A percentile compares a stretch with the other conserved stretches of the same genome.
Evolutionary conservation across 2,797 vertebrate genomes (phyloP).

Genomic region (Mus minutoides): DNA sequence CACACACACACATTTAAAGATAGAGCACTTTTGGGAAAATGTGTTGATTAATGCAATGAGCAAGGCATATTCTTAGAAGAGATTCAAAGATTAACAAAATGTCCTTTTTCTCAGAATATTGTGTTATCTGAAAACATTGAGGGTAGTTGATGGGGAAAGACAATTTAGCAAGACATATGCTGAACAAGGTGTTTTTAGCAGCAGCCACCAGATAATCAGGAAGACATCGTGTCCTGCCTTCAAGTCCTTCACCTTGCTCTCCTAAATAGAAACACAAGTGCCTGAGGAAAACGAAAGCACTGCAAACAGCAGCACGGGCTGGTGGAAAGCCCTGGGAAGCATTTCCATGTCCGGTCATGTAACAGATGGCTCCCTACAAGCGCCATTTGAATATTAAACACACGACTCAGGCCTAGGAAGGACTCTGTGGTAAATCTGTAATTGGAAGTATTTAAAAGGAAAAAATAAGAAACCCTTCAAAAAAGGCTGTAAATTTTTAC

Average conservation of each 20-base stretch:
- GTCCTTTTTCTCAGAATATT: slow-evolving; percentile 38
- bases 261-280: slow-evolving; percentile 70
- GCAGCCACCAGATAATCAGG: slow-evolving; percentile 64
- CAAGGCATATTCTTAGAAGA: slow-evolving; percentile 54
- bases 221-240: slow-evolving; percentile 68
- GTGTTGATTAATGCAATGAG: slow-evolving; percentile 54
- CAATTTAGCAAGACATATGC: slow-evolving; percentile 71
- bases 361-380: slow-evolving; percentile 78
- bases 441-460: slow-evolving; percentile 75
- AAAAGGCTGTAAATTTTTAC: slow-evolving; percentile 71
- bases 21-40: slow-evolving; percentile 34
- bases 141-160: slow-evolving; percentile 60
- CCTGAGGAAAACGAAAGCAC: slow-evolving; percentile 66
- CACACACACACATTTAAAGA: not conserved
- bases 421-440: slow-evolving; percentile 75
- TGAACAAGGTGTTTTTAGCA: slow-evolving; percentile 67
- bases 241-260: slow-evolving; percentile 72
- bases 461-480: slow-evolving; percentile 53
- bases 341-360: slow-evolving; percentile 73
- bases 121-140: slow-evolving; percentile 63
- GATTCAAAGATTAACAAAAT: slow-evolving; percentile 51
- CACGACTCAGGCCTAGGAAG: slow-evolving; percentile 62
- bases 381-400: slow-evolving; percentile 79
- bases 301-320: slow-evolving; percentile 52
- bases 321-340: slow-evolving; percentile 75